Conservation (phyloP, 2,113 vertebrate species). For the Phaethon lepturus region DNA sequence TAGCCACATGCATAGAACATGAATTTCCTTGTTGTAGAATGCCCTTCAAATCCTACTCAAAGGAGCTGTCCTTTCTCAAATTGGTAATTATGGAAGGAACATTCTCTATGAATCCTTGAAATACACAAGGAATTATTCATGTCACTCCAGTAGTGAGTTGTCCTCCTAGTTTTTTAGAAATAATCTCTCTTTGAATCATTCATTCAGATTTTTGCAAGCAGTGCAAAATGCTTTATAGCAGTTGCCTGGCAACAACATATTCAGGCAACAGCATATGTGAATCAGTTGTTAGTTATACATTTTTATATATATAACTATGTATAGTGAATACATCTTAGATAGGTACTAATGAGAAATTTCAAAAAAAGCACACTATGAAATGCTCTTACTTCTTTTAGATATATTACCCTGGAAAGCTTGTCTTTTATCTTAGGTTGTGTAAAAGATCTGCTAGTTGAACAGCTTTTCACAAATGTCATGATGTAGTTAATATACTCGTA, state of each 20-base stretch:
- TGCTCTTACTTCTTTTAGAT: neutral
- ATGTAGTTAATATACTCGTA: neutral
- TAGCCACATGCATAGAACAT: neutral
- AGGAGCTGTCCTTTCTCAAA: slow-evolving; percentile 8
- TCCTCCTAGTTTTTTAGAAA: slow-evolving; percentile 39
- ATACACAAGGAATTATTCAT: slow-evolving; percentile 42
- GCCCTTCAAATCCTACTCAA: slow-evolving; percentile 10
- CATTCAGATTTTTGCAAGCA: slow-evolving; percentile 66
- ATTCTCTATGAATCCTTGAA: slow-evolving; percentile 16
- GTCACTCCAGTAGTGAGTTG: slow-evolving; percentile 34
- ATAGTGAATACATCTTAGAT: neutral
- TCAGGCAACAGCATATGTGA: slow-evolving; percentile 55
- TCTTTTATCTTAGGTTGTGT: neutral
- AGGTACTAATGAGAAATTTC: neutral
- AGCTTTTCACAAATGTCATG: neutral
- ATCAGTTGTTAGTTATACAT: slow-evolving; percentile 35
- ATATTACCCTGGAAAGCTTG: neutral
- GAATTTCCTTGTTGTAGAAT: slow-evolving; percentile 34
- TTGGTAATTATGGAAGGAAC: neutral
- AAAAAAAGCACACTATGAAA: neutral
- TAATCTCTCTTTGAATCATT: slow-evolving; percentile 42
- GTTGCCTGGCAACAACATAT: slow-evolving; percentile 65
- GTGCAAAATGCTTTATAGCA: slow-evolving; percentile 52
- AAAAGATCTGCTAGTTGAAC: neutral
- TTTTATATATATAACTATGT: neutral